A percentile compares a stretch with the other conserved stretches of the same genome.
Evolutionary conservation across 2,797 vertebrate genomes (phyloP).

Genomic region (Delichon dasypus): DNA sequence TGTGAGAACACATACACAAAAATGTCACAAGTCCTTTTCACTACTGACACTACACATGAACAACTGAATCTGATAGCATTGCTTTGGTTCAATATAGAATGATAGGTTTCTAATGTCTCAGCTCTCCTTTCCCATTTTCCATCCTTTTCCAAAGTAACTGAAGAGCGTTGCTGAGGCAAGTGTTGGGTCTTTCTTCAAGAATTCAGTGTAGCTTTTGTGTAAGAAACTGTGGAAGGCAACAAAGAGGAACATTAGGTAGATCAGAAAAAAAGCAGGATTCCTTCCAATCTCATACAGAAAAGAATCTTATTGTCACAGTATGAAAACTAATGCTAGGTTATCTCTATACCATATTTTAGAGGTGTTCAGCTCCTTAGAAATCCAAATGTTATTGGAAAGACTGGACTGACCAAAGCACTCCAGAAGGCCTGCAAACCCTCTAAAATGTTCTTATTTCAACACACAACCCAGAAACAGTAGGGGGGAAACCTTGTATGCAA

Average conservation of each 20-base stretch:
- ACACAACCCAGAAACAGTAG: background rate
- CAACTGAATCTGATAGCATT: conserved; percentile 42
- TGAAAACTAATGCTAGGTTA: background rate
- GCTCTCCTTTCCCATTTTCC: conserved; percentile 39
- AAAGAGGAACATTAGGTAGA: background rate
- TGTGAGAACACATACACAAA: conserved; percentile 14
- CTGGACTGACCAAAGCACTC: background rate
- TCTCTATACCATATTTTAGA: background rate
- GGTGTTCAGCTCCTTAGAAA: background rate
- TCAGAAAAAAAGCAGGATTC: background rate
- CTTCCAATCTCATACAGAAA: background rate
- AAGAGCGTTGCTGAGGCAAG: conserved; percentile 41
- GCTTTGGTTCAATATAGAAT: conserved; percentile 64
- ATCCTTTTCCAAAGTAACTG: conserved; percentile 42
- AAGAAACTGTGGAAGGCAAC: conserved; percentile 42
- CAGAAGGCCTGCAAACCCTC: background rate
- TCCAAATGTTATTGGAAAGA: background rate
- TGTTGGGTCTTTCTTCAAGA: conserved; percentile 52
- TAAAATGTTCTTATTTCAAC: background rate
- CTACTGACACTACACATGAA: conserved; percentile 47
- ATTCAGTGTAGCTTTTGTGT: conserved; percentile 46
- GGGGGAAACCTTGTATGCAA: background rate
- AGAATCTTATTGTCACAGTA: background rate
- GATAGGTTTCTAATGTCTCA: conserved; percentile 39
- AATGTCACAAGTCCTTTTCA: conserved; percentile 16